Evolutionary conservation across 2,797 vertebrate genomes (phyloP).

Genomic region (Falco peregrinus): DNA sequence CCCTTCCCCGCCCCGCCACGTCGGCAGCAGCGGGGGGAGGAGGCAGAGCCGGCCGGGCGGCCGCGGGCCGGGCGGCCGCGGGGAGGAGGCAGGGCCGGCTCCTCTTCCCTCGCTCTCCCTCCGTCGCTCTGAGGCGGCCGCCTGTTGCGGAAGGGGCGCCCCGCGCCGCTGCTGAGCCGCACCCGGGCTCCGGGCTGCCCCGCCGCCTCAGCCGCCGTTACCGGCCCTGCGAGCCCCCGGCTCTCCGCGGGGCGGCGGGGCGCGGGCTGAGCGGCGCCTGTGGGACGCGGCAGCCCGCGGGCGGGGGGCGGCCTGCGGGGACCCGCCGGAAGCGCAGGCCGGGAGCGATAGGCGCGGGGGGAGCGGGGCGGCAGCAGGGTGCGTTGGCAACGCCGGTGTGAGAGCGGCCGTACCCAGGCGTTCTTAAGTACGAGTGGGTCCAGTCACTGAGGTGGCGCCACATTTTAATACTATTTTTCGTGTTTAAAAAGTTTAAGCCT

Average conservation of each 20-base stretch:
- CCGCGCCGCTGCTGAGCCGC: too few relatives aligned
- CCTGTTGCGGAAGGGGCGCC: accelerated
- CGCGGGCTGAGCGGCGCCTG: neutral
- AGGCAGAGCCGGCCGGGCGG: neutral
- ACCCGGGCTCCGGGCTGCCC: neutral
- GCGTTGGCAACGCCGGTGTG: accelerated
- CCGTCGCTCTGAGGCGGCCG: neutral
- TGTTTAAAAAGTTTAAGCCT: neutral
- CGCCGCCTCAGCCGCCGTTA: neutral
- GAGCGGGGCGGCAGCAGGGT: too few relatives aligned
- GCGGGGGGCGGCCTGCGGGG: too few relatives aligned
- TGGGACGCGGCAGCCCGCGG: too few relatives aligned
- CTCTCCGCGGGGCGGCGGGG: too few relatives aligned
- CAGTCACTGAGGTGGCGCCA: neutral
- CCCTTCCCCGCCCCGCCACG: slow-evolving; percentile 77
- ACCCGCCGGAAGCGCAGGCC: too few relatives aligned
- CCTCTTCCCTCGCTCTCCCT: too few relatives aligned
- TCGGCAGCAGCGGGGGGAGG: slow-evolving; percentile 69
- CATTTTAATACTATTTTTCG: too few relatives aligned
- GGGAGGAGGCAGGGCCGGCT: neutral
- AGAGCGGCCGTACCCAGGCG: neutral
- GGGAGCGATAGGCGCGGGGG: too few relatives aligned
- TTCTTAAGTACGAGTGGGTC: neutral
- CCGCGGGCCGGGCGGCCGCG: neutral
- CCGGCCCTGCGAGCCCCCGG: neutral